phyloP scores from a whole-genome alignment of 2,797 vertebrate species.

The Enteromius argenteus region DNA sequence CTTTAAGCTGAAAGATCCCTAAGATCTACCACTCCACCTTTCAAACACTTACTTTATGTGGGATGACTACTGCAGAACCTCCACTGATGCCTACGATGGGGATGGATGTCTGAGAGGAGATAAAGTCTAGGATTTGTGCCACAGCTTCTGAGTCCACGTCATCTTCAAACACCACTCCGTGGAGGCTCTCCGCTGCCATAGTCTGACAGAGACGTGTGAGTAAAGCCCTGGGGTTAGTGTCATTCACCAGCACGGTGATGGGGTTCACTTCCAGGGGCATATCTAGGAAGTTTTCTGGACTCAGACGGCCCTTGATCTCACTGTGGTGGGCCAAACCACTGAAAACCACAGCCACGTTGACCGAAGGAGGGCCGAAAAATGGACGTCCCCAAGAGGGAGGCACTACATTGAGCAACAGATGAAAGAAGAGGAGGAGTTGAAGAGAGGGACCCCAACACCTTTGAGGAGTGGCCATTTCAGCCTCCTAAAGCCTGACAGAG shows the following conservation, averaged over 20 bases:
- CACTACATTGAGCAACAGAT: conserved; percentile 69
- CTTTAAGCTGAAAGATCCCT: neutral
- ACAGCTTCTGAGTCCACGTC: conserved; percentile 90
- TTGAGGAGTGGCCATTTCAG: conserved; percentile 77
- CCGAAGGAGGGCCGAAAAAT: conserved; percentile 80
- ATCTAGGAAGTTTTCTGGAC: conserved; percentile 91
- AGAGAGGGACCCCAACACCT: conserved; percentile 69
- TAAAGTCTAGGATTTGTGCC: conserved; percentile 96
- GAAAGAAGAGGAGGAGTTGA: conserved; percentile 70
- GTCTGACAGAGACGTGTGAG: conserved; percentile 90
- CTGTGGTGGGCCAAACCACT: conserved; percentile 87
- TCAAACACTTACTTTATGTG: conserved; percentile 86
- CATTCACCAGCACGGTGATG: conserved; percentile 91
- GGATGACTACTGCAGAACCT: conserved; percentile 93
- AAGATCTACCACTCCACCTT: neutral
- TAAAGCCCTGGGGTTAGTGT: conserved; percentile 94
- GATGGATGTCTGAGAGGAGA: conserved; percentile 92
- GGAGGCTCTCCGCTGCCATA: conserved; percentile 86
- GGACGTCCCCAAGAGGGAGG: conserved; percentile 72
- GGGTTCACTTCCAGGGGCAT: conserved; percentile 93
- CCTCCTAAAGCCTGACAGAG: conserved; percentile 75
- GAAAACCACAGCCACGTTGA: conserved; percentile 95
- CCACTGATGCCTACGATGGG: conserved; percentile 96
- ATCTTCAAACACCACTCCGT: conserved; percentile 95
- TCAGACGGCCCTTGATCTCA: conserved; percentile 88